Base-by-base conservation (phyloP, 2,888 invertebrate species). In the Lysandra coridon region DNA sequence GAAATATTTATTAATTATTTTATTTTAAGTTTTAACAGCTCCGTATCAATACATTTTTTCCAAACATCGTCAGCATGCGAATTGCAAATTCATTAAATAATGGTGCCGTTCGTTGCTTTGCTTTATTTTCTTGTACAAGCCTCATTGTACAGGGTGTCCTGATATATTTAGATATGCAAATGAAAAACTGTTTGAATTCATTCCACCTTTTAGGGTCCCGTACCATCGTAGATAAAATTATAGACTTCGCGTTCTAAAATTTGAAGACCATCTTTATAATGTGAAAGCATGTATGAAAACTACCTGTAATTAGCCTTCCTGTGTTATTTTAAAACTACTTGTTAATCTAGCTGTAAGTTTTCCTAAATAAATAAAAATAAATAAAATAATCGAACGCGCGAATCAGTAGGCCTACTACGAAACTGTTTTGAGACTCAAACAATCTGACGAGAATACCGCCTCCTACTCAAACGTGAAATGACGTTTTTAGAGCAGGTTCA, bases 31-130 rank as follows among this genome's bases (percentile, higher is more conserved):
- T n/a, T 60, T 78, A 76, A 37, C 86, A 86, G 80, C 88, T 89
- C 88, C 85, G 82, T 83, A 82, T 82, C 84, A 73, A 83, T 88
- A 82, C 83, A 84, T 86, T 89, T 89, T 88, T 89, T 90, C 85
- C 86, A 85, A 83, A 86, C 87, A 87, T 88, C 88, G 89, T 90
- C 89, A 90, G 91, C 90, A 92, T 92, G 91, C 91, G 92, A 92
- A 92, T 92, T 91, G 89, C 87, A 89, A 92, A 92, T 92, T 92
- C 92, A 92, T 92, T 92, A 91, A 91, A 92, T 91, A 89, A 90
- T 92, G 91, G 92, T 91, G 88, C 90, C 87, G 87, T 87, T 84
- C 85, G 84, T 85, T 89, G 88, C 87, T 89, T 90, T 87, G 84
- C 83, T 88, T 88, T 76, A 76, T 57, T 89, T 85, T 86, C 88